Evolutionary conservation across 2,888 invertebrate genomes (phyloP).

Genomic region (Oscheius sp.): DNA sequence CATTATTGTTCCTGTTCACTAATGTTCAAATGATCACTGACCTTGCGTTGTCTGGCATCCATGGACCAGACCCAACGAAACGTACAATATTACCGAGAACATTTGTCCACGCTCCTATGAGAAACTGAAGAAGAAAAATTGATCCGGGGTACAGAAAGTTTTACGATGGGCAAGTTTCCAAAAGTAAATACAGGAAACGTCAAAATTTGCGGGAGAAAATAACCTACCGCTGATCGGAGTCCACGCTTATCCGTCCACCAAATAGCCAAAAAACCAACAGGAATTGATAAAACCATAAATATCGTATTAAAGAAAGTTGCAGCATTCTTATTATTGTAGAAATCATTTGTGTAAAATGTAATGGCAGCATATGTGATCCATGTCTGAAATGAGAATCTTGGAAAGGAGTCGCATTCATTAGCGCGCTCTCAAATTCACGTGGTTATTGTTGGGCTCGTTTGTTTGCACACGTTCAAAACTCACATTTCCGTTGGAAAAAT

Average conservation of each 20-base stretch:
- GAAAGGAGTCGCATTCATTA: too few species aligned
- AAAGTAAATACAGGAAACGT: too few species aligned
- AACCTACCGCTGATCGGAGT: constrained; percentile 74
- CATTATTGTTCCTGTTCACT: too few species aligned
- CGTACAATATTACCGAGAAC: constrained; percentile 74
- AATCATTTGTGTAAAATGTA: constrained; percentile 74
- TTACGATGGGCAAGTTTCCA: neutral
- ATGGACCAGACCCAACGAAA: constrained; percentile 68
- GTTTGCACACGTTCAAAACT: constrained; percentile 35
- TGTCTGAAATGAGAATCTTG: constrained; percentile 70
- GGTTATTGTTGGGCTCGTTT: neutral
- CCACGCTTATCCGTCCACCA: constrained; percentile 76
- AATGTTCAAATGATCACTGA: neutral
- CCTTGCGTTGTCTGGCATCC: constrained; percentile 28
- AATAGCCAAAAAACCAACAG: constrained; percentile 75
- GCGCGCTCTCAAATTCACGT: too few species aligned
- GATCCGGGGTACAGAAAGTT: too few species aligned
- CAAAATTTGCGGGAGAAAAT: neutral
- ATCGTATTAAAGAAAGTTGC: constrained; percentile 75
- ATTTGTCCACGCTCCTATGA: constrained; percentile 74
- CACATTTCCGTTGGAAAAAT: constrained; percentile 71
- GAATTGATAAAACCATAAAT: constrained; percentile 75
- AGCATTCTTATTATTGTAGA: constrained; percentile 72
- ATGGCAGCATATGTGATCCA: constrained; percentile 77
- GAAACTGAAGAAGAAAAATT: too few species aligned